phyloP scores from a whole-genome alignment of 2,888 invertebrate species.

The Lasioglossum marginatum region DNA sequence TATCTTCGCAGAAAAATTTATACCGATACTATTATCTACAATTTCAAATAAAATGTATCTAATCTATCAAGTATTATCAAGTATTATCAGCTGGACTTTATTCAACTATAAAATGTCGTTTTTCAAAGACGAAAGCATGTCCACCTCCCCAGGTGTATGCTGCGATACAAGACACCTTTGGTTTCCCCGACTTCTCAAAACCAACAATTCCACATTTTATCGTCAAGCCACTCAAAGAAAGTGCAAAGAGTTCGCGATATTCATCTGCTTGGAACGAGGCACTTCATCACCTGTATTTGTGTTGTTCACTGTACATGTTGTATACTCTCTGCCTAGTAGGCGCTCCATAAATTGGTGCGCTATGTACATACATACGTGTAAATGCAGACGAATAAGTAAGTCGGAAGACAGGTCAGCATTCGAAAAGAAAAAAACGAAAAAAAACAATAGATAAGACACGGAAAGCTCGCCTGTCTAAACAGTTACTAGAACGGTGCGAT shows the following conservation, averaged over 20 bases:
- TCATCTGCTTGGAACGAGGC: slow-evolving; percentile 1
- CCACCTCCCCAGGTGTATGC: background rate
- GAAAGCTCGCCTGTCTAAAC: slow-evolving; percentile 67
- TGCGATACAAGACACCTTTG: background rate
- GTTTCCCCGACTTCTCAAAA: too few relatives aligned
- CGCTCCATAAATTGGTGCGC: slow-evolving; percentile 5
- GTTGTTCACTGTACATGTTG: slow-evolving; percentile 25
- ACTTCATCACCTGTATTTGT: background rate
- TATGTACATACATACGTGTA: background rate
- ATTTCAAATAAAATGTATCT: background rate
- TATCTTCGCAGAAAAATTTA: background rate
- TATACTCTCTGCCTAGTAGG: slow-evolving; percentile 33
- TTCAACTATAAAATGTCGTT: background rate
- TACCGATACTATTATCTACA: background rate
- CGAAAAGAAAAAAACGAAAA: slow-evolving; percentile 4
- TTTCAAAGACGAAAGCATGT: background rate
- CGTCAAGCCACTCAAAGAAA: background rate
- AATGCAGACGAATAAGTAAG: slow-evolving; percentile 60
- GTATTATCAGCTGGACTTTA: background rate
- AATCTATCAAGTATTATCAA: background rate
- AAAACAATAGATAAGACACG: background rate
- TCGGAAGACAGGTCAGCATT: slow-evolving; percentile 63
- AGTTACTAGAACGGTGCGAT: background rate
- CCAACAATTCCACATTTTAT: background rate
- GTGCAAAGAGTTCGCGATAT: background rate